Evolutionary conservation across 2,797 vertebrate species (phyloP), one percentile per base, ranked within the genome.

Genomic region (Dipus sagitta): DNA sequence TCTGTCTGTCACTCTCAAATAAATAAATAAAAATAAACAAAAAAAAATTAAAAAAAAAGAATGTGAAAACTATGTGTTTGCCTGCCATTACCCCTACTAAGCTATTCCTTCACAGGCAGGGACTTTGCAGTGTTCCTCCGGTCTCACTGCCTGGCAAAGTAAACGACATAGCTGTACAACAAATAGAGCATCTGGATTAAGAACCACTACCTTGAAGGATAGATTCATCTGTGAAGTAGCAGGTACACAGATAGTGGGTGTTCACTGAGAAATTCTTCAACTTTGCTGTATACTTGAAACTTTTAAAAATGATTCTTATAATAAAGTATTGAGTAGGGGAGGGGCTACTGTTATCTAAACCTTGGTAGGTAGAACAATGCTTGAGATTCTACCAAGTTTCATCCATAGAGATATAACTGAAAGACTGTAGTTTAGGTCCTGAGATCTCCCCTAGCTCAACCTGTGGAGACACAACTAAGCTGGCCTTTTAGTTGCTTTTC

Each of bases 371-470:
- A 67, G 85, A 90, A 87, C 20, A 92, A 38, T 90, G 71, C 52
- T 91, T 64, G 89, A 34, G n/a, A 91, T 94, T 95, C 21, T 32
- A 52, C 42, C 32, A 72, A 76, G 78, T 89, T 80, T 96, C 28
- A 86, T 15, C 20, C 18, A 70, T 7, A 88, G n/a, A 58, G n/a
- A 77, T 23, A 8, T 20, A 60, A 70, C 1, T 30, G 20, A 85
- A 88, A 85, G 30, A 62, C 11, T 28, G 6, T 81, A 78, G 76
- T 94, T 95, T 70, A 93, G 80, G 86, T 84, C 10, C 72, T 12
- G 67, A 81, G 17, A 77, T 71, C 9, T 72, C 70, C 20, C 20
- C 24, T 21, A 38, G 54, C 65, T 34, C 68, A 18, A 23, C 38
- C 38, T 89, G 28, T 38, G 86, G 24, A 34, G 64, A 38, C 68